Base-by-base conservation (phyloP, 1,140 invertebrate species). In the Cheumatopsyche charites region DNA sequence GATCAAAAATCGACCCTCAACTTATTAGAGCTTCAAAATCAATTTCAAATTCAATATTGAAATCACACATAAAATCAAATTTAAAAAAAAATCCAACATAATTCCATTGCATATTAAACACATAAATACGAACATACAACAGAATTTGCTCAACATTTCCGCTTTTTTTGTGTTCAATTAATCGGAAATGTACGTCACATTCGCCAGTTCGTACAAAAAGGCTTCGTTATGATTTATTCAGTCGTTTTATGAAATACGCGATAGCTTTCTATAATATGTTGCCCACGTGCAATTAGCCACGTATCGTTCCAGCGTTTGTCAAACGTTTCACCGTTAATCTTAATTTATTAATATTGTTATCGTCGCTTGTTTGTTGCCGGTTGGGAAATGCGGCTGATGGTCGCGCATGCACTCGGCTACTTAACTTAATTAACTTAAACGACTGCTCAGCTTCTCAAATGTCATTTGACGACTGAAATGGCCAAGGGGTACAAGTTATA, bases 321-420 rank as follows among this genome's bases (percentile, higher is more conserved):
- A 36, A 36, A 36, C 29, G 29, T 3, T 36, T 72, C 65, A 66
- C 66, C 70, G 70, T 68, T 75, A 72, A 75, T 75, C 74, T 73
- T 71, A 71, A 73, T 75, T 75, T 75, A 75, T 75, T 73, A 72
- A 75, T 75, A 73, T 75, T 75, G 72, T 75, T 75, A 75, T 67
- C 67, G 71, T 72, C 74, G 72, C 71, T 73, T 67, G 67, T 73
- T 71, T 70, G 55, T 62, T 62, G 58, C 26, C 36, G 47, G 49
- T n/a, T n/a, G n/a, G n/a, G n/a, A n/a, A 3, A 26, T 15, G 6
- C 5, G 12, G 41, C 19, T 66, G 67, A 68, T 58, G 47, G 47
- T n/a, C 47, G 36, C 25, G 68, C 58, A 68, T 68, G 66, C 68
- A 62, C 68, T 70, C 67, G 13, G 15, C 43, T 13, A n/a, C 17